Conservation (phyloP, 2,113 vertebrate genomes). For the Boulengerochromis microlepis region DNA sequence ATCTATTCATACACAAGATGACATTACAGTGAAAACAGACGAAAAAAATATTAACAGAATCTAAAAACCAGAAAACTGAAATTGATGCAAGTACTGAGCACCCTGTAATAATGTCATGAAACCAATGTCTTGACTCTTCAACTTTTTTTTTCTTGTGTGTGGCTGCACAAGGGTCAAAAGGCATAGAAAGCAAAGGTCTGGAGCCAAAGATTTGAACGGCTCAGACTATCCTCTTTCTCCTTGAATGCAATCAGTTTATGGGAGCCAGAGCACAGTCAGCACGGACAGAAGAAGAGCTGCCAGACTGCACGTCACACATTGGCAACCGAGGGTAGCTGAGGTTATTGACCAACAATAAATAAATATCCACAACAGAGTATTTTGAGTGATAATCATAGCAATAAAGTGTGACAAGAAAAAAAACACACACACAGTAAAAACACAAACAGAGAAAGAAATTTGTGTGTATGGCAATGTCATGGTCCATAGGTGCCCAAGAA, state of each 20-base stretch:
- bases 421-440: background rate
- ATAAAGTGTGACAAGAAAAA: conserved; percentile 4
- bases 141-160: conserved; percentile 57
- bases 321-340: conserved; percentile 87
- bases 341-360: conserved; percentile 40
- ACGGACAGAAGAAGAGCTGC: conserved; percentile 83
- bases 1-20: conserved; percentile 32
- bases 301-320: conserved; percentile 80
- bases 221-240: conserved; percentile 60
- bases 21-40: background rate
- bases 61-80: conserved; percentile 32
- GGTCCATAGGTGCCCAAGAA: conserved; percentile 69
- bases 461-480: conserved; percentile 67
- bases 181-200: conserved; percentile 62
- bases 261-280: conserved; percentile 86
- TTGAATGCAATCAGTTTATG: conserved; percentile 73
- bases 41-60: conserved; percentile 30
- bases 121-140: conserved; percentile 59
- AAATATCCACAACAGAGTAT: conserved; percentile 36
- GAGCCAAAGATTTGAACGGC: conserved; percentile 32
- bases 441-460: conserved; percentile 25
- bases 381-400: background rate
- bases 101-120: conserved; percentile 64
- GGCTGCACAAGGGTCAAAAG: conserved; percentile 70
- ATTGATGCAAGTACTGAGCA: conserved; percentile 65